Evolutionary conservation across 2,113 vertebrate species (phyloP), one percentile per base, ranked within the genome.

Genomic region (Gambusia affinis): DNA sequence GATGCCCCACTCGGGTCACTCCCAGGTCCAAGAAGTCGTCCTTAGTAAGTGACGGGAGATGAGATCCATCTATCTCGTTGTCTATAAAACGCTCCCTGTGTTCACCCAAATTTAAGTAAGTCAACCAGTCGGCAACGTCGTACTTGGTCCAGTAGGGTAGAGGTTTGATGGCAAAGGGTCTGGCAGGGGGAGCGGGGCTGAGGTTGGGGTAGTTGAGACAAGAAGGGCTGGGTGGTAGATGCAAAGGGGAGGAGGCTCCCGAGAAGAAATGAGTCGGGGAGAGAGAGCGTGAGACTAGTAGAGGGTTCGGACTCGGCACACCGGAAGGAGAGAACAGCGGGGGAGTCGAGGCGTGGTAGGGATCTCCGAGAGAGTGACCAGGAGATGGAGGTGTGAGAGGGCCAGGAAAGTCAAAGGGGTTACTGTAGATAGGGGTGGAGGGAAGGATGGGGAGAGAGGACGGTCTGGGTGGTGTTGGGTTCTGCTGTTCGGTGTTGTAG

Each of bases 1-100:
- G 95, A 91, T 98, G 97, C 47, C 97, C 97, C 5, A 98, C 97
- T 33, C 97, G 95, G 35, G 96, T 97, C 82, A 98, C 97, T 0
- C 97, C 97, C 77, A 98, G 94, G 82, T 98, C 97, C 79, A 97
- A 95, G 85, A 97, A 97, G 90, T 98, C 97, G 70, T 98, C 97
- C 95, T 98, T 98, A 79, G 96, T 97, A 79, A 98, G 91, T 15
- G 96, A 96, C 24, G 97, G 97, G 84, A 98, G 94, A 88, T 98
- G 97, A 22, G 96, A 96, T 44, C 97, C 97, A 10, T 98, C 97
- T 29, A 98, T 98, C 92, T 98, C 97, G 80, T 98, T 97, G 94
- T 98, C 97, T 86, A 98, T 94, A 94, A 98, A 98, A 47, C 94
- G 95, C 47, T 96, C 97, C 12, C 94, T 93, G 89, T 98, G 97